Evolutionary conservation across 2,113 vertebrate species (phyloP), one percentile per base, ranked within the genome.

Genomic region (Strix uralensis): DNA sequence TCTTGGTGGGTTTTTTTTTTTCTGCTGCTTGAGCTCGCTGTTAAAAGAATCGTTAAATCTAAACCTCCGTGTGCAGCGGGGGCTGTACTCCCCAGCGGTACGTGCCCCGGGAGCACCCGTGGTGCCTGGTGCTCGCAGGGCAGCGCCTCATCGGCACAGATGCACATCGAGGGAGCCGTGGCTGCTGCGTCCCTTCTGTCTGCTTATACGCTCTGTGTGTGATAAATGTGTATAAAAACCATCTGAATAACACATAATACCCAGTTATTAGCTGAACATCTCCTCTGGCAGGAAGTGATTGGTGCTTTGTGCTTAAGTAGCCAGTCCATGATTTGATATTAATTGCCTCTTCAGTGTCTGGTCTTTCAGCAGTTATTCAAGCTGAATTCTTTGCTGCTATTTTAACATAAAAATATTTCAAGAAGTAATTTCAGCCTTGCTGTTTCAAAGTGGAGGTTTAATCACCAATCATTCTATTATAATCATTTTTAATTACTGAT

Each of bases 21-120:
- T 32, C 52, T 49, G 67, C 42, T 58, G 49, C 44, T 44, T 23
- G 61, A n/a, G n/a, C 49, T 66, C 1, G 3, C 32, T 67, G 27
- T 9, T 30, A 22, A 32, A n/a, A 46, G 52, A 25, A 11, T 3
- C 3, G 0, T n/a, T 26, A 10, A 20, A 13, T 21, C n/a, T 12
- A 5, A 38, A 7, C 32, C 29, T 32, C 38, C 5, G 0, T 7
- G 6, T 14, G 13, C 3, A 7, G 2, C 0, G 20, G 5, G 40
- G 66, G 44, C 34, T 21, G 5, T 22, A 2, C n/a, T 29, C 26
- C 26, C 40, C 34, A 13, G 65, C 34, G 22, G 34, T 7, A 1
- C 2, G 2, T 32, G 34, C 54, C 59, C 20, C 85, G 11, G 1
- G 8, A 9, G 46, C 46, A 10, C 49, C 34, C 3, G 1, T 6